phyloP scores from a whole-genome alignment of 1,140 invertebrate genomes.

The Cydia amplana region DNA sequence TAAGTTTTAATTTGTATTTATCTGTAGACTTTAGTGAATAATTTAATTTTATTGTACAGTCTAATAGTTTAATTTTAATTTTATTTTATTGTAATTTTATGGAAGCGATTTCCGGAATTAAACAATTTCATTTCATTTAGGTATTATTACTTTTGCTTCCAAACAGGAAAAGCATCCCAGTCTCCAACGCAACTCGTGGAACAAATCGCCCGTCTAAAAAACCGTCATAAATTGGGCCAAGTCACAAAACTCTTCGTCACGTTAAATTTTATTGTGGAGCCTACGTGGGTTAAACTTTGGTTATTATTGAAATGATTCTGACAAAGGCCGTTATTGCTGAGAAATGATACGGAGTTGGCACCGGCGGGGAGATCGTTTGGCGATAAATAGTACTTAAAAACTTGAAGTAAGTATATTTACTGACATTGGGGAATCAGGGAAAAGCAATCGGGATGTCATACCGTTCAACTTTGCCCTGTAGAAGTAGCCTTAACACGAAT shows the following conservation, averaged over 20 bases:
- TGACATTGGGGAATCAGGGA: neutral
- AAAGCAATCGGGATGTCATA: no score
- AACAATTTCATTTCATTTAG: no score
- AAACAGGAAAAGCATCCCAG: neutral
- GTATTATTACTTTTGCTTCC: no score
- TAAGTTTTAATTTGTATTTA: no score
- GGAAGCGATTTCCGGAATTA: no score
- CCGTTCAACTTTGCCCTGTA: neutral
- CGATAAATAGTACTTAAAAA: slow-evolving; percentile 39
- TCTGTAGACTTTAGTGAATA: no score
- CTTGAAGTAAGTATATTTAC: slow-evolving; percentile 3
- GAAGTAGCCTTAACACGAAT: no score
- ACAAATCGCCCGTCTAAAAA: slow-evolving; percentile 60
- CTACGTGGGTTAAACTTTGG: slow-evolving; percentile 60
- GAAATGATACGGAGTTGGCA: slow-evolving; percentile 44
- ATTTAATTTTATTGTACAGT: no score
- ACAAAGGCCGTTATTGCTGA: slow-evolving; percentile 49
- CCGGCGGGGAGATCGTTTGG: slow-evolving; percentile 40
- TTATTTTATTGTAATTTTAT: no score
- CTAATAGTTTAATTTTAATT: no score
- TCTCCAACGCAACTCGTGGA: slow-evolving; percentile 38
- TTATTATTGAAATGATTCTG: slow-evolving; percentile 71
- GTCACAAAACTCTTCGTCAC: slow-evolving; percentile 58
- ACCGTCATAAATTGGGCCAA: slow-evolving; percentile 56
- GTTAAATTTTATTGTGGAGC: slow-evolving; percentile 68